phyloP scores from a whole-genome alignment of 2,797 vertebrate genomes.

The Pangasius sanitwongsei region DNA sequence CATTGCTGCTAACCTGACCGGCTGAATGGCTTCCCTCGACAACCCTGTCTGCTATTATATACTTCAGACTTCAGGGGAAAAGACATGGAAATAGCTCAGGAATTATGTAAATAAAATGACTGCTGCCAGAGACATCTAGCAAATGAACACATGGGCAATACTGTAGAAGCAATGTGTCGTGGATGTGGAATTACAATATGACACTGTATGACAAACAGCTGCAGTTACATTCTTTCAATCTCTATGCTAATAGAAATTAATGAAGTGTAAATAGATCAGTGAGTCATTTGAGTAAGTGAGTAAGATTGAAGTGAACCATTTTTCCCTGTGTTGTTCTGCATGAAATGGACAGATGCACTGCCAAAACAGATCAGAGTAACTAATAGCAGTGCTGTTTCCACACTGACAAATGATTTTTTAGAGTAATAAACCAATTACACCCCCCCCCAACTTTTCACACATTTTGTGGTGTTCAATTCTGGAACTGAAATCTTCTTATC shows the following conservation, averaged over 20 bases:
- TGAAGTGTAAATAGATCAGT: background rate
- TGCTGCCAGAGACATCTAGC: slow-evolving; percentile 3
- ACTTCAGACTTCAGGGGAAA: slow-evolving; percentile 37
- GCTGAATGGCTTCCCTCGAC: slow-evolving; percentile 32
- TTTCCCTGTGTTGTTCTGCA: slow-evolving; percentile 3
- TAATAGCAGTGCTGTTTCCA: background rate
- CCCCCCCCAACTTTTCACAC: background rate
- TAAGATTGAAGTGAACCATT: slow-evolving; percentile 5
- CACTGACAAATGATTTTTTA: background rate
- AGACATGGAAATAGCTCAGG: slow-evolving; percentile 1
- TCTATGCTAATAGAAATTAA: slow-evolving; percentile 18
- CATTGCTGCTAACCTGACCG: slow-evolving; percentile 51
- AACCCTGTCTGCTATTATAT: slow-evolving; percentile 37
- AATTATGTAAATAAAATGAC: slow-evolving; percentile 18
- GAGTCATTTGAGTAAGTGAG: slow-evolving; percentile 5
- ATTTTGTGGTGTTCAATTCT: background rate
- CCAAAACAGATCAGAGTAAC: slow-evolving; percentile 13
- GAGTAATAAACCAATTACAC: background rate
- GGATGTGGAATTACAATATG: background rate
- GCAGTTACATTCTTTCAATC: background rate
- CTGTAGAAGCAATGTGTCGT: background rate
- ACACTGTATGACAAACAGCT: background rate
- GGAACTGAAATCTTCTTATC: background rate
- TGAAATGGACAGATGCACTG: slow-evolving; percentile 24
- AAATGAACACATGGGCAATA: background rate